Percentiles rank a stretch among this genome's conserved stretches.
Conservation (phyloP, 2,113 vertebrate genomes). For the Macquaria ambigua region DNA sequence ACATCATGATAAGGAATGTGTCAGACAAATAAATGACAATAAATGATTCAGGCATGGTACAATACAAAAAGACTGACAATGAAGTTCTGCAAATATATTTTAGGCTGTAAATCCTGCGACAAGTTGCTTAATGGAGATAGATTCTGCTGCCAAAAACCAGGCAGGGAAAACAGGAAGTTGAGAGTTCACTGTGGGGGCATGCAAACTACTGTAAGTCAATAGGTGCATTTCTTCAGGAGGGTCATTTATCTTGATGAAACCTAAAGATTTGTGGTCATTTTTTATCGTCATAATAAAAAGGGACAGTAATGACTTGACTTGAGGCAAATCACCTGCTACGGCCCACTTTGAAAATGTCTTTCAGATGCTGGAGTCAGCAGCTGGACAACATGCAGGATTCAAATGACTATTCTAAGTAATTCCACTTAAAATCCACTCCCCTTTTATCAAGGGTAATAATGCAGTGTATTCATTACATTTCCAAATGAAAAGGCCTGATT, state of each 20-base stretch:
- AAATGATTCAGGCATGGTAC: background rate
- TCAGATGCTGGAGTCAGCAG: conserved; percentile 83
- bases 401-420: conserved; percentile 76
- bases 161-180: conserved; percentile 86
- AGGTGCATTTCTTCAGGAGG: conserved; percentile 81
- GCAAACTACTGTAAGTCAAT: conserved; percentile 89
- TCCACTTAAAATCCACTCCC: conserved; percentile 72
- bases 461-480: conserved; percentile 63
- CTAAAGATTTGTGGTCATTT: conserved; percentile 78
- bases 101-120: conserved; percentile 66
- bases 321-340: conserved; percentile 81
- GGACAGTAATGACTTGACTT: conserved; percentile 83
- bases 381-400: conserved; percentile 81
- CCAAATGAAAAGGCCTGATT: conserved; percentile 64
- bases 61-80: conserved; percentile 42
- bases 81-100: conserved; percentile 57
- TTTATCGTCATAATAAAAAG: conserved; percentile 86
- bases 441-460: conserved; percentile 66
- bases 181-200: conserved; percentile 85
- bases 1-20: conserved; percentile 39
- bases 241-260: conserved; percentile 81
- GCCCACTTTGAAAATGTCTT: conserved; percentile 79
- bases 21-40: too few relatives aligned
- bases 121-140: conserved; percentile 79
- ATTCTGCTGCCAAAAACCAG: conserved; percentile 81